These are phyloP conservation scores for Chymomyza caudatula DNA, from an alignment of 2,888 invertebrate species.

Conservation along the genomic window DNA sequence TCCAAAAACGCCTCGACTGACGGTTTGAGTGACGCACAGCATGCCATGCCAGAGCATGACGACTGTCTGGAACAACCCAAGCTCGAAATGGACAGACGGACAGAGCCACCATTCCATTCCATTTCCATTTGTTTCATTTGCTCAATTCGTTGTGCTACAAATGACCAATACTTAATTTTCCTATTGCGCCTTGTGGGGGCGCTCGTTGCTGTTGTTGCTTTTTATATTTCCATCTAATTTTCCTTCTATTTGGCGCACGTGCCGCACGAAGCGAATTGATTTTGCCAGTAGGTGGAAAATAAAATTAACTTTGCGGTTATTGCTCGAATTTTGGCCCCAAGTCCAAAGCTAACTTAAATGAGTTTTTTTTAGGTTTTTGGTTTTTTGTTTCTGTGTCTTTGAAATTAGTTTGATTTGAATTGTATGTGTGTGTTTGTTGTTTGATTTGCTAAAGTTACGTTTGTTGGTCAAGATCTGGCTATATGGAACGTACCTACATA, in stretches of 20 bases:
- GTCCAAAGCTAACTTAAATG: not conserved
- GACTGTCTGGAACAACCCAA: constrained; percentile 23
- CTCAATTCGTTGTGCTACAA: constrained; percentile 13
- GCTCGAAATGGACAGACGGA: constrained; percentile 2
- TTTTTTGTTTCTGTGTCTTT: constrained; percentile 46
- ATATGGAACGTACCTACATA: constrained; percentile 37
- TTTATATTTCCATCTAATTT: constrained; percentile 37
- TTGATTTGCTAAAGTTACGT: constrained; percentile 59
- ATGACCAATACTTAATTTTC: constrained; percentile 15
- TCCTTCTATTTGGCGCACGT: constrained; percentile 76
- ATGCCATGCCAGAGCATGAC: constrained; percentile 18
- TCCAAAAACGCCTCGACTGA: constrained; percentile 33
- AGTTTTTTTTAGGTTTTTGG: constrained; percentile 6
- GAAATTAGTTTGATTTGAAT: constrained; percentile 72
- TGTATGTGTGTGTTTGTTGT: constrained; percentile 43
- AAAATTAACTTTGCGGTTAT: constrained; percentile 67
- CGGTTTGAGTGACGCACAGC: constrained; percentile 59
- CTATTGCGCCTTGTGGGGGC: constrained; percentile 36
- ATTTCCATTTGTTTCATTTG: not conserved
- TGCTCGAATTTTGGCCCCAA: constrained; percentile 33
- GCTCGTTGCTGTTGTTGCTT: constrained; percentile 24
- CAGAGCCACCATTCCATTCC: not conserved
- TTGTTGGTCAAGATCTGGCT: constrained; percentile 65
- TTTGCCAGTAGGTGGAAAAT: constrained; percentile 77
- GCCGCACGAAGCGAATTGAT: constrained; percentile 78